These are phyloP conservation scores for Epinotia nisella DNA, from an alignment of 2,888 invertebrate genomes.

Conservation along the genomic window DNA sequence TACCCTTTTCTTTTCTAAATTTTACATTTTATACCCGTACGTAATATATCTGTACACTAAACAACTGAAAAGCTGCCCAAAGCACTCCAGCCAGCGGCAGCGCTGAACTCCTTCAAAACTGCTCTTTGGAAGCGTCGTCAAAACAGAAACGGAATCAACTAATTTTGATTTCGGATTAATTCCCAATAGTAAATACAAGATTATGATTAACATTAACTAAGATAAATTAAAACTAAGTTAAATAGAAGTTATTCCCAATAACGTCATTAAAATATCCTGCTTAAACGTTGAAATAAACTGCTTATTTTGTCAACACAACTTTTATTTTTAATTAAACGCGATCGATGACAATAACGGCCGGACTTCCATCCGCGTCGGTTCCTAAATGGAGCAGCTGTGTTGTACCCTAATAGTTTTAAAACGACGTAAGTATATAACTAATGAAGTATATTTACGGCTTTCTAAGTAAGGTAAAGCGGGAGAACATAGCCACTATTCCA, in stretches of 20 bases:
- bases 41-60: background rate
- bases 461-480: conserved; percentile 12
- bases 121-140: background rate
- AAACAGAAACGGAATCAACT: background rate
- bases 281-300: conserved; percentile 8
- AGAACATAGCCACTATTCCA: conserved; percentile 45
- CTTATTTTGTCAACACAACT: conserved; percentile 32
- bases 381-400: conserved; percentile 46
- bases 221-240: no score
- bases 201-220: no score
- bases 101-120: background rate
- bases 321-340: conserved; percentile 40
- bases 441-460: background rate
- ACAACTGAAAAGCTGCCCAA: background rate
- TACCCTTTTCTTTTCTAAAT: no score
- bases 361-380: conserved; percentile 40
- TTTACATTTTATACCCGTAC: no score
- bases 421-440: background rate
- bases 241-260: background rate
- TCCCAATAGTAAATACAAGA: no score
- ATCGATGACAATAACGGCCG: conserved; percentile 36
- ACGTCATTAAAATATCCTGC: background rate
- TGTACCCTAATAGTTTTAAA: conserved; percentile 5
- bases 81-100: no score
- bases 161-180: background rate